Conservation (phyloP, 2,888 invertebrate species). For the Papilio protenor region DNA sequence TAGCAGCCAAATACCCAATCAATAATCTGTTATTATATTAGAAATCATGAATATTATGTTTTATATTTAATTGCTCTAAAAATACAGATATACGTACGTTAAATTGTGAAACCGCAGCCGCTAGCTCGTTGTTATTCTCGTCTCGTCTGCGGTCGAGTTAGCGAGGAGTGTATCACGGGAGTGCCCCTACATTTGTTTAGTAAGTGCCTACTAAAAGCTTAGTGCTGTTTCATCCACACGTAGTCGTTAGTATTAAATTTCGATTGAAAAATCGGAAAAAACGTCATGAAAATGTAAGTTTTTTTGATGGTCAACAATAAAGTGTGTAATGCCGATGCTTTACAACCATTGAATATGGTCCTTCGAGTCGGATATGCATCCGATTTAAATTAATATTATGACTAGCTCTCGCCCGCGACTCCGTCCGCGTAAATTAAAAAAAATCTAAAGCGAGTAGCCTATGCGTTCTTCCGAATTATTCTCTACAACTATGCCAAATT, state of each 20-base stretch:
- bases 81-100: slow-evolving; percentile 29
- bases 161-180: slow-evolving; percentile 54
- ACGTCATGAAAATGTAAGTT: neutral
- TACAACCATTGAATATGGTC: neutral
- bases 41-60: neutral
- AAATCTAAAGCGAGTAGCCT: too few relatives aligned
- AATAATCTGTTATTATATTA: neutral
- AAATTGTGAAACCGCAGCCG: slow-evolving; percentile 35
- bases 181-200: slow-evolving; percentile 49
- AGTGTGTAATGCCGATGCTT: too few relatives aligned
- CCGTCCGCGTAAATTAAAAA: too few relatives aligned
- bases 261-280: neutral
- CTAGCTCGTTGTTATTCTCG: slow-evolving; percentile 66
- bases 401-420: too few relatives aligned
- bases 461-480: too few relatives aligned
- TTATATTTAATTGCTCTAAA: neutral
- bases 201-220: slow-evolving; percentile 37
- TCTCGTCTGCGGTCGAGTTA: slow-evolving; percentile 74
- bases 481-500: too few relatives aligned
- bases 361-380: neutral
- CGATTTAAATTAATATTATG: too few relatives aligned
- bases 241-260: neutral
- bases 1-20: neutral
- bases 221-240: slow-evolving; percentile 5
- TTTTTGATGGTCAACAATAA: too few relatives aligned